Base-by-base conservation (phyloP, 2,888 invertebrate species). In the Lasioglossum calceatum region DNA sequence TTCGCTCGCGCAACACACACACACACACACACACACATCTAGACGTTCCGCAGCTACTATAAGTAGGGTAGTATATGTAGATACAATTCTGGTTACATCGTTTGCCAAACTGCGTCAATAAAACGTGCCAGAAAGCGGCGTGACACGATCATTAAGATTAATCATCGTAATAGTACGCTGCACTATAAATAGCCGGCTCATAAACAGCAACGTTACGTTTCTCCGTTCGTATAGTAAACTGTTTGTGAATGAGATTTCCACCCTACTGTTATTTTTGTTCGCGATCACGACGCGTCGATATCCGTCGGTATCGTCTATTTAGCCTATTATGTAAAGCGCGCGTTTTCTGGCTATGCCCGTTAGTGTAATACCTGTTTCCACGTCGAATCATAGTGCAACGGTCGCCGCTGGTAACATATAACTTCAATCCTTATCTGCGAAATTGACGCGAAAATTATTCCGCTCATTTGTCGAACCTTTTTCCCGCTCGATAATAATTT, bases 181-280 rank as follows among this genome's bases (percentile, higher is more conserved):
- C 10, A n/a, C 54, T 82, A 82, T 73, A 82, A 73, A 74, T 44
- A 76, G 54, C 4, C 39, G 14, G 14, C 19, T 23, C 16, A 64
- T 64, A 77, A 84, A 64, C 44, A 72, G 76, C 50, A 64, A 32
- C 42, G 32, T 42, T 54, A 67, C 4, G 50, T 32, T 64, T 64
- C 64, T 64, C 2, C 16, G 16, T 23, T 47, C 27, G 3, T 36
- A 78, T 50, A 47, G 47, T 58, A 27, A 72, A 12, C n/a, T 42
- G 16, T 77, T 70, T 64, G 3, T 54, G 61, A 77, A 73, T 82
- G 72, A 12, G 42, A 70, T 39, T n/a, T 47, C 23, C 5, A 58
- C 23, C 10, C 42, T 4, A 14, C 0, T 44, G 27, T 42, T 32
- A 14, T 76, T 70, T 70, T 32, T 23, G 32, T 36, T 67, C 19